These are phyloP conservation scores for Trypoxylus dichotomus DNA, from an alignment of 1,140 invertebrate genomes.

Conservation along the genomic window DNA sequence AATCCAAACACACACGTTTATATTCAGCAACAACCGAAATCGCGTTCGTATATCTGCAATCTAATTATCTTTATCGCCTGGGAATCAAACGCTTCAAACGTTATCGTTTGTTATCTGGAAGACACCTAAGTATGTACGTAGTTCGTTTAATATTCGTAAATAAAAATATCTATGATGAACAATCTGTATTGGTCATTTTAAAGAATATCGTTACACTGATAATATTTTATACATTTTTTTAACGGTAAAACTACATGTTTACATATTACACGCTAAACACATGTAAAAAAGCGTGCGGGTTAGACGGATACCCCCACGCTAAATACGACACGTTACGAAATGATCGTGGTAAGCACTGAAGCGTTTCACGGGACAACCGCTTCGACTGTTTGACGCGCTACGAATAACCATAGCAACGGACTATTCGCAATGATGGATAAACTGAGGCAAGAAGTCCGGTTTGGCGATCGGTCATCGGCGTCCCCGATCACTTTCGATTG, in stretches of 20 bases:
- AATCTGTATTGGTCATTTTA: not conserved
- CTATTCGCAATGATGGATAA: constrained; percentile 14
- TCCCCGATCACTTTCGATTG: constrained; percentile 20
- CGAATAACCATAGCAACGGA: constrained; percentile 24
- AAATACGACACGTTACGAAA: not conserved
- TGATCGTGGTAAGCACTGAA: not conserved
- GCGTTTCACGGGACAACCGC: constrained; percentile 12
- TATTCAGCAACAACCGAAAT: not conserved
- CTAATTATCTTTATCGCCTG: not conserved
- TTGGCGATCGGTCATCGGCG: constrained; percentile 23
- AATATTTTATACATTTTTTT: too few species aligned
- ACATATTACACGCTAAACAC: not conserved
- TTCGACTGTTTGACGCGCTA: constrained; percentile 7
- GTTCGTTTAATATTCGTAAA: not conserved
- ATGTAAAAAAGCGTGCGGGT: not conserved
- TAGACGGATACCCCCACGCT: not conserved
- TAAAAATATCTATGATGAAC: not conserved
- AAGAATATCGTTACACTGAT: not conserved
- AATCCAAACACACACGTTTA: not conserved
- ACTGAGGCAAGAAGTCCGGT: constrained; percentile 20
- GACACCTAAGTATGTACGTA: not conserved
- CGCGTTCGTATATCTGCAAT: not conserved
- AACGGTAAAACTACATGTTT: too few species aligned
- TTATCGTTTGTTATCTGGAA: not conserved
- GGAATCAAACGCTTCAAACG: not conserved